Evolutionary conservation across 2,113 vertebrate species (phyloP), one percentile per base, ranked within the genome.

Genomic region (Charadrius vociferus): DNA sequence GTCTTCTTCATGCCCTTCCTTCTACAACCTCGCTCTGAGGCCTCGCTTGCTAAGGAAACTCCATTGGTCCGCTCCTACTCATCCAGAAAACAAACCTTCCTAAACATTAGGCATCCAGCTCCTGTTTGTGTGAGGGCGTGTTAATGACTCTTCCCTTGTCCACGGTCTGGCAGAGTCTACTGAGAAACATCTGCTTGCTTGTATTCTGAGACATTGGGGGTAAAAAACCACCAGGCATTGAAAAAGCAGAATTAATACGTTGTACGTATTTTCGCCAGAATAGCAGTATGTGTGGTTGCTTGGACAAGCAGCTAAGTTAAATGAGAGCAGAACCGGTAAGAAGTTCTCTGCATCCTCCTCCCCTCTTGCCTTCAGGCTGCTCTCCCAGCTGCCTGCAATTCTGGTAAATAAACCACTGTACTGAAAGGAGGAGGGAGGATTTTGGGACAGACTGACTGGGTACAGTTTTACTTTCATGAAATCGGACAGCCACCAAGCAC

Each of bases 391-490:
- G 14, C 24, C 4, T 37, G 53, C 32, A 39, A 14, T n/a, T 77
- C 75, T 43, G 41, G 52, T 84, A 66, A 77, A 81, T 23, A 62
- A 77, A 49, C 27, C 1, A 2, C 85, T 71, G 65, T 23, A 19
- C 36, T 70, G 86, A 83, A 71, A 30, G 58, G 39, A 66, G 70
- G 32, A 52, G 67, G 68, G 71, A 86, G 68, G 50, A 59, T 96
- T 93, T 96, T n/a, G n/a, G 89, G 88, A 30, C 65, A 71, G 81
- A 36, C 81, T 43, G 6, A 45, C 77, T 55, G 81, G 63, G 20
- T 88, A 7, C 55, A 47, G 55, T 79, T 85, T 82, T 88, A 36
- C 58, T 95, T 82, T 75, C 62, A 82, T 72, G 70, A 79, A 92
- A 56, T 88, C 18, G 83, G 45, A 53, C 67, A 66, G 89, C 63